Base-by-base conservation (phyloP, 2,888 invertebrate species). In the Pteria penguin region DNA sequence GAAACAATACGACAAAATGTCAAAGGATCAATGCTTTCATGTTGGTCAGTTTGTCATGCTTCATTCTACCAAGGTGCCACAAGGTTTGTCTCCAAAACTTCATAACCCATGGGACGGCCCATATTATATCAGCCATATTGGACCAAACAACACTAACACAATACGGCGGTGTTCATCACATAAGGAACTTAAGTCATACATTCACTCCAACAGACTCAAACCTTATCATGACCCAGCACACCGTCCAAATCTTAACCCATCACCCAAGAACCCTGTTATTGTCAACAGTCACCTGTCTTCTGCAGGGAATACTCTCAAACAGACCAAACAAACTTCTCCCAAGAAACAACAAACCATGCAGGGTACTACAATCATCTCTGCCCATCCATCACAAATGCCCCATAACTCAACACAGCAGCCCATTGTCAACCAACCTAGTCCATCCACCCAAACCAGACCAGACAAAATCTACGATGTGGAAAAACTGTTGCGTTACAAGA, bases 71-170 rank as follows among this genome's bases (percentile, higher is more conserved):
- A 57, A 22, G n/a, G 57, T 57, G 4, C 57, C 57, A 57, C 57
- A n/a, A 22, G 14, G 57, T 5, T 22, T 57, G n/a, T 57, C 57
- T 5, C 57, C 57, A 5, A 57, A 57, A 57, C 57, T 58, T 11
- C 22, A n/a, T 24, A 58, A 58, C 14, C 58, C 45, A 31, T 74
- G 62, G 67, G 67, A 57, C 26, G 79, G 79, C 2, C 79, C 76
- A 8, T 79, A 60, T 54, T 77, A 79, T 33, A 75, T 76, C 2
- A 27, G 22, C 2, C 62, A 67, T 36, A n/a, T 72, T 45, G 68
- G 74, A 18, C 33, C 61, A n/a, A 78, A 78, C 31, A 57, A 72
- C 52, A 72, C 75, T 22, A 77, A 74, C 68, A 74, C 62, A 27
- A 29, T 80, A 22, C 61, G 75, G 57, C 27, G 69, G 1, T 80